A percentile compares a stretch with the other conserved stretches of the same genome.
phyloP scores from a whole-genome alignment of 2,888 invertebrate species.

The Prenolepis imparis region DNA sequence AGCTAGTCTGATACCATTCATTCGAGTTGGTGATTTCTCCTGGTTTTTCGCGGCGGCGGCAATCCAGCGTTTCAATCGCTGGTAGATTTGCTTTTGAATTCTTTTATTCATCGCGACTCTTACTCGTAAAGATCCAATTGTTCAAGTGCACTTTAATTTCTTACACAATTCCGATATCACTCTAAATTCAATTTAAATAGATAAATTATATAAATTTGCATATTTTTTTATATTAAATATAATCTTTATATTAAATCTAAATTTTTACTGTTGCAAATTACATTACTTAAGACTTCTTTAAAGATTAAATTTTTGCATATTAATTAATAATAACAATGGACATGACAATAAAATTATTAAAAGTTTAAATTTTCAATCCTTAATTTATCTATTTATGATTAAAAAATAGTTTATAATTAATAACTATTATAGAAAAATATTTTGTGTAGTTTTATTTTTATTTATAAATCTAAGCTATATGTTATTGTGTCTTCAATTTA shows the following conservation, averaged over 20 bases:
- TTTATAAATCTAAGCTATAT: background rate
- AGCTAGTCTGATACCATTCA: conserved; percentile 37
- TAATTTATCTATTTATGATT: too few species aligned
- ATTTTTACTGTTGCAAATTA: conserved; percentile 1
- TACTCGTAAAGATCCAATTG: conserved; percentile 20
- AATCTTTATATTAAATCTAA: background rate
- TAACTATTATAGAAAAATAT: background rate
- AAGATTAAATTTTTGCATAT: conserved; percentile 5
- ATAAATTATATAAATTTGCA: background rate
- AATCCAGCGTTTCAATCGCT: conserved; percentile 36
- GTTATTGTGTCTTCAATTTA: background rate
- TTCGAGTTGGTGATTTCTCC: conserved; percentile 37
- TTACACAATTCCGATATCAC: background rate
- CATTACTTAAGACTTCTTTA: background rate
- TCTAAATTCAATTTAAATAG: background rate
- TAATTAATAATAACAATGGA: background rate
- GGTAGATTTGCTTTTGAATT: conserved; percentile 36
- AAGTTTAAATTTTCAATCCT: background rate
- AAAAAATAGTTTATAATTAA: background rate
- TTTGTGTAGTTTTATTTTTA: background rate
- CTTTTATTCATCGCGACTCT: conserved; percentile 3
- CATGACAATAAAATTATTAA: background rate
- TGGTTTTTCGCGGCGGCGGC: conserved; percentile 33
- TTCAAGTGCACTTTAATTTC: conserved; percentile 21
- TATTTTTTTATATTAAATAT: background rate